Evolutionary conservation across 2,797 vertebrate species (phyloP).

Genomic region (Poecile montanus): DNA sequence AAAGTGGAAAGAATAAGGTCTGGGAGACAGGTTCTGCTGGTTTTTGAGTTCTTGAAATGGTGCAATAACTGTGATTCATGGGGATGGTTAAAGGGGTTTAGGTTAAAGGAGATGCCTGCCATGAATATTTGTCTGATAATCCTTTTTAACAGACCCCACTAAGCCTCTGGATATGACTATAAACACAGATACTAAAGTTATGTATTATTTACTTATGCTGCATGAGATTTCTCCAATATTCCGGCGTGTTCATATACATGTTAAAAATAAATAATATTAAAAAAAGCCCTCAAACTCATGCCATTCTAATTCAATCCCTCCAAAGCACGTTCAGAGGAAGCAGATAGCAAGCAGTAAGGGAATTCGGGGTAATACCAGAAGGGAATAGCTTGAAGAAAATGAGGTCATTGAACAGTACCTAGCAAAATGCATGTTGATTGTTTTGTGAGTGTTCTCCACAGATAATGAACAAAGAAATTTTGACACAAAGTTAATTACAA

Average conservation of each 20-base stretch:
- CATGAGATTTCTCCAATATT: not conserved
- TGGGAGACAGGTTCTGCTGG: not conserved
- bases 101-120: not conserved
- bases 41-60: not conserved
- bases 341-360: not conserved
- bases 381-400: not conserved
- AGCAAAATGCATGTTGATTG: conserved; percentile 3
- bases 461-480: conserved; percentile 54
- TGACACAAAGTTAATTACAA: conserved; percentile 63
- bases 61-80: not conserved
- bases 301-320: not conserved
- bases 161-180: not conserved
- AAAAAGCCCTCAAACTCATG: not conserved
- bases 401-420: not conserved
- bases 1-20: not conserved
- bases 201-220: not conserved
- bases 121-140: not conserved
- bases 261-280: not conserved
- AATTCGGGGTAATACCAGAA: not conserved
- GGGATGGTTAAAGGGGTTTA: not conserved
- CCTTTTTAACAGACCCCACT: not conserved
- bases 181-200: not conserved
- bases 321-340: not conserved
- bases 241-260: fast-evolving
- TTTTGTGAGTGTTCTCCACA: conserved; percentile 41